Base-by-base conservation (phyloP, 2,113 vertebrate genomes). In the Verasper variegatus region DNA sequence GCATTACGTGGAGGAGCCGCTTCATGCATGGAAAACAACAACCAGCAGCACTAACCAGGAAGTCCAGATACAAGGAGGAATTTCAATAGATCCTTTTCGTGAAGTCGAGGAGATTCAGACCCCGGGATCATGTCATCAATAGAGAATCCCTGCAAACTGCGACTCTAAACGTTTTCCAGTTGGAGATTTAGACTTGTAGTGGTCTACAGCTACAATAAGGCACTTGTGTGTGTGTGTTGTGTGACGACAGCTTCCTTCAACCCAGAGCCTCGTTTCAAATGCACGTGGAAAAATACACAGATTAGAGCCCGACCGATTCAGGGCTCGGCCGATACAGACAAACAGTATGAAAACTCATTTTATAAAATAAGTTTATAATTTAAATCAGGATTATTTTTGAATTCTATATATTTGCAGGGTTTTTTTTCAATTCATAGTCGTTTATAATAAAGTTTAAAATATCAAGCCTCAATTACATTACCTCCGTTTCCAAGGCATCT, bases 211-310 rank as follows among this genome's bases (percentile, higher is more conserved):
- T 27, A 54, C 47, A 26, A 56, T 20, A 56, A 89, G 83, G 87
- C 86, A 78, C 80, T 70, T 31, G 31, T 31, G 31, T 31, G 27
- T 31, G 31, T 31, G 73, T 65, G 76, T 71, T 35, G 74, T 80
- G 75, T 78, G 81, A 78, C 14, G 11, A 47, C 81, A 82, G 89
- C 92, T 68, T 93, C 91, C 88, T 93, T 81, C 75, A 92, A 93
- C 91, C 90, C 90, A 85, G 42, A 76, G 71, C 55, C 79, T 79
- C 74, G 15, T 68, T 71, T 57, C 59, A 47, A 21, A 70, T 51
- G 11, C 37, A 47, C 24, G 21, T 31, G 4, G 12, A 17, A 12
- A 47, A 4, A 35, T 35, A 11, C 3, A 20, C 47, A 17, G 47
- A 47, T 18, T 17, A 17, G 47, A 51, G 12, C 40, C 40, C 40